phyloP scores from a whole-genome alignment of 2,113 vertebrate species.

The Baryphthengus martii region DNA sequence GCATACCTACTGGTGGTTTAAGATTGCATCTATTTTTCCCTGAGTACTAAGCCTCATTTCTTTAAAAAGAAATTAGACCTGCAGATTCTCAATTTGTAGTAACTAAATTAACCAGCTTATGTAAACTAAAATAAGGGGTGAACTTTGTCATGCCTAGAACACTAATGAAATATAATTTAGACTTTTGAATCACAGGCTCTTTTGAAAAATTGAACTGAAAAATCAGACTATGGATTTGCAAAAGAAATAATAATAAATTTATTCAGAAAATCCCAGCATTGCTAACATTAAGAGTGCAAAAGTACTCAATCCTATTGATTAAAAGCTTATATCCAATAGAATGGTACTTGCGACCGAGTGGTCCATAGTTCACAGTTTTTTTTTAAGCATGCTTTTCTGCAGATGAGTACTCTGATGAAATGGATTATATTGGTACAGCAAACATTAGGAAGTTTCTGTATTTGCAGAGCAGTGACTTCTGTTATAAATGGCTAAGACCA shows the following conservation, averaged over 20 bases:
- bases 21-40: neutral
- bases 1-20: neutral
- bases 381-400: neutral
- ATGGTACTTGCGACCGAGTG: neutral
- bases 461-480: neutral
- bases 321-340: neutral
- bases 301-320: neutral
- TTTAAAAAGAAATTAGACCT: neutral
- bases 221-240: neutral
- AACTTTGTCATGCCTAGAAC: neutral
- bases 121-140: neutral
- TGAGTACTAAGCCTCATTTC: neutral
- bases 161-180: neutral
- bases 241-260: neutral
- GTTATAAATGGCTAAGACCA: neutral
- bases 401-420: neutral
- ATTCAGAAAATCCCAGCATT: neutral
- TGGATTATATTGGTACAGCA: neutral
- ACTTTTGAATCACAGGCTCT: neutral
- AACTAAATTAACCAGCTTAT: neutral
- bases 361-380: accelerated
- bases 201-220: neutral
- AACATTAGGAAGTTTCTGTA: neutral
- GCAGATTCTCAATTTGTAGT: neutral
- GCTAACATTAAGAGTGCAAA: neutral